Conservation (phyloP, 2,888 invertebrate species). For the Sphaeridia pumilis region DNA sequence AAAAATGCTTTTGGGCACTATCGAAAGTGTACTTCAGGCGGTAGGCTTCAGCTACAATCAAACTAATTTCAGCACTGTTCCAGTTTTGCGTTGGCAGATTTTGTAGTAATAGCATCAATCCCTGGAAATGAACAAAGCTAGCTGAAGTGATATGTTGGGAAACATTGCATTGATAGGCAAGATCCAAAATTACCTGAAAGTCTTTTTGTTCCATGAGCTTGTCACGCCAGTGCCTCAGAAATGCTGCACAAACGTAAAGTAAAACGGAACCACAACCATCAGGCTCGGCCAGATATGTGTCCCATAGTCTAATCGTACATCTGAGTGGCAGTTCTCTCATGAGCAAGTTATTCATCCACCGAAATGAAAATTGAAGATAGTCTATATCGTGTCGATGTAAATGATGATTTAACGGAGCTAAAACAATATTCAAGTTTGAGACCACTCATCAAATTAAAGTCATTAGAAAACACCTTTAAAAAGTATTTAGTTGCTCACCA, state of each 20-base stretch:
- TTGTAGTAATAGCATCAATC: constrained; percentile 85
- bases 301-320: constrained; percentile 96
- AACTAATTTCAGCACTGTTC: constrained; percentile 88
- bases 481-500: no score
- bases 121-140: no score
- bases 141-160: no score
- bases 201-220: constrained; percentile 80
- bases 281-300: constrained; percentile 92
- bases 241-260: constrained; percentile 98
- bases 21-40: constrained; percentile 94
- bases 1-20: constrained; percentile 83
- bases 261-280: constrained; percentile 97
- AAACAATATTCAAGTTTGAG: constrained; percentile 14
- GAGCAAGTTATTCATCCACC: constrained; percentile 99
- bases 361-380: constrained; percentile 97
- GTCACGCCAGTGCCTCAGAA: constrained; percentile 85
- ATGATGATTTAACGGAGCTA: constrained; percentile 78
- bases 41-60: constrained; percentile 95
- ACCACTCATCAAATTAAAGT: no score
- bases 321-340: constrained; percentile 92
- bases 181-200: constrained; percentile 61
- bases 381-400: constrained; percentile 86
- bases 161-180: no score
- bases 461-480: no score
- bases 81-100: constrained; percentile 96